Evolutionary conservation across 2,113 vertebrate species (phyloP), one percentile per base, ranked within the genome.

Genomic region (Gopherus evgoodei): DNA sequence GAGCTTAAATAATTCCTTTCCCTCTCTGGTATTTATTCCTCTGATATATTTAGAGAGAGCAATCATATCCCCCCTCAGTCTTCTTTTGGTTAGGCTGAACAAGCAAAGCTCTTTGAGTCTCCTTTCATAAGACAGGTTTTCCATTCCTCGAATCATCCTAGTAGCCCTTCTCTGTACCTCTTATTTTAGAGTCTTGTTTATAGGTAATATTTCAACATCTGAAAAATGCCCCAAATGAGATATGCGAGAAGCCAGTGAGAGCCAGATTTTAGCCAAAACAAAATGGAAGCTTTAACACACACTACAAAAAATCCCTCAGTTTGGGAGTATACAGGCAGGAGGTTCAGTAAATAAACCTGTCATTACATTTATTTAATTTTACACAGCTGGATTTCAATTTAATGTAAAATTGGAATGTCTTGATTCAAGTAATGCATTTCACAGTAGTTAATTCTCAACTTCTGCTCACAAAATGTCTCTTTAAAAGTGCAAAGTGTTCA

Each of bases 341-440:
- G 79, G 47, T 86, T 78, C 53, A 86, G 2, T 80, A 88, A 90
- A 88, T 83, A 49, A 95, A 24, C 24, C 38, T 52, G 85, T 81
- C 90, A 47, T 38, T 47, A 79, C 5, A n/a, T 87, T 90, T 78
- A 62, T 38, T 84, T 54, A 94, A 94, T 81, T 90, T 25, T 49
- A 92, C 52, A 31, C 2, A 31, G 27, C 19, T 16, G 47, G 52
- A 94, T 89, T 91, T 86, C 7, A 52, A 81, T 42, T 84, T n/a
- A 78, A 95, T 84, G 42, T 62, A 96, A 95, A 89, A 95, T 38
- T 3, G 16, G 44, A 87, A 91, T 78, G 87, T 12, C 25, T 84
- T 82, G 79, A 94, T 84, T 90, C 69, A 93, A 88, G 31, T 11
- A 88, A 93, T 21, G 65, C 24, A 88, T 90, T 86, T 93, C 52